Percentiles rank a stretch among this genome's conserved stretches.
Conservation (phyloP, 2,888 invertebrate genomes). For the Mythimna loreyi region DNA sequence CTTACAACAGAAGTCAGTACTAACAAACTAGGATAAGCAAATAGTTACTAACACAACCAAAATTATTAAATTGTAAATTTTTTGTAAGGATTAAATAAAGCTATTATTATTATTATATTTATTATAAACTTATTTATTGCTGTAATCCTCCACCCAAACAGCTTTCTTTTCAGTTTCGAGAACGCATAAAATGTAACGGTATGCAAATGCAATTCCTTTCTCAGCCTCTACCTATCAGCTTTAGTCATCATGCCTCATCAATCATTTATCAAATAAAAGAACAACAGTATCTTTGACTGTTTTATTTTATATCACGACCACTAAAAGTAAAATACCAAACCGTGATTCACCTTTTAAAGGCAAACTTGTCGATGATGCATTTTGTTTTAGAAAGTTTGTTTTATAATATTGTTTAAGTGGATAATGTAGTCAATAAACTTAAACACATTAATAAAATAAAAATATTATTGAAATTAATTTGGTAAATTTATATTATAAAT, state of each 20-base stretch:
- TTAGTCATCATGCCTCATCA: conserved; percentile 25
- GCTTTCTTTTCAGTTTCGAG: conserved; percentile 22
- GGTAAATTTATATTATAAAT: too few species aligned
- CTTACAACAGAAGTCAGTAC: too few species aligned
- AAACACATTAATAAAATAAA: too few species aligned
- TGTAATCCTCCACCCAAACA: conserved; percentile 22
- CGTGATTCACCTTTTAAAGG: conserved; percentile 41
- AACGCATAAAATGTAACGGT: conserved; percentile 60
- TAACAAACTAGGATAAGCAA: too few species aligned
- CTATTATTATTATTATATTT: too few species aligned
- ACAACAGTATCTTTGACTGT: conserved; percentile 12
- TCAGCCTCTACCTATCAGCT: conserved; percentile 16
- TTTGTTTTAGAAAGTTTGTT: conserved; percentile 31
- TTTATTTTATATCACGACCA: conserved; percentile 41
- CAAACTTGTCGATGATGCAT: conserved; percentile 15
- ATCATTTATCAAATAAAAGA: conserved; percentile 42
- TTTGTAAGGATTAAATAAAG: too few species aligned
- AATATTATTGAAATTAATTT: too few species aligned
- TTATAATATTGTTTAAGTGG: neutral
- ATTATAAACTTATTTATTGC: conserved; percentile 38
- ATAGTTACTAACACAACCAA: too few species aligned
- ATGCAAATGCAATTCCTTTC: conserved; percentile 37
- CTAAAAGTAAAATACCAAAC: conserved; percentile 47
- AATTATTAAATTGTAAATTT: too few species aligned
- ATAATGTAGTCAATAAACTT: neutral